Percentiles rank a stretch among this genome's conserved stretches.
Conservation (phyloP, 2,888 invertebrate species). For the Mimumesa dahlbomi region DNA sequence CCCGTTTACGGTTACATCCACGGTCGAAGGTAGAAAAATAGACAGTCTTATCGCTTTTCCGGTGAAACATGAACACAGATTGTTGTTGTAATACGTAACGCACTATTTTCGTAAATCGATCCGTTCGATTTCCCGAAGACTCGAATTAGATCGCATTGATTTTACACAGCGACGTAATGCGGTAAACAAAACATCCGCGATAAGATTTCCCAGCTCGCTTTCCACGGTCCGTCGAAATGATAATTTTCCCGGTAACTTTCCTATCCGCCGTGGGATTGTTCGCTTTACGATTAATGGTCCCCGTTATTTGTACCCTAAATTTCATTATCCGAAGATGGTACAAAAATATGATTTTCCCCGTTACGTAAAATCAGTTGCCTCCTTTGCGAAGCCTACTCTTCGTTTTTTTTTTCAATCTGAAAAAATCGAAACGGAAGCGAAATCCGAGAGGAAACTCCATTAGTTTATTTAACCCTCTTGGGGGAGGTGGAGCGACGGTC, state of each 20-base stretch:
- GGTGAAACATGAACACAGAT: conserved; percentile 1
- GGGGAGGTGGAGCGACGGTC: background rate
- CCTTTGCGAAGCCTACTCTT: too few species aligned
- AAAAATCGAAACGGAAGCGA: too few species aligned
- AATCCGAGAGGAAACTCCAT: too few species aligned
- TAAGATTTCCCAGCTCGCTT: background rate
- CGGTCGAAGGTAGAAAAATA: conserved; percentile 2
- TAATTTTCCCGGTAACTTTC: background rate
- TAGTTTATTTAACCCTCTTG: too few species aligned
- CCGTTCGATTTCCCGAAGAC: background rate
- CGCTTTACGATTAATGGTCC: conserved; percentile 31
- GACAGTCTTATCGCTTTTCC: background rate
- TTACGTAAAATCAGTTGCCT: background rate
- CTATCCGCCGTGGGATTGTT: background rate
- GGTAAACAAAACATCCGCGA: background rate
- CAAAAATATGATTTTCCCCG: conserved; percentile 31
- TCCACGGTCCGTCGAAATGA: too few species aligned
- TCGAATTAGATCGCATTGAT: background rate
- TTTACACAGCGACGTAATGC: too few species aligned
- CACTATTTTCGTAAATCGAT: background rate
- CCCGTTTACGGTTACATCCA: background rate
- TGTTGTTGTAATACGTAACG: background rate
- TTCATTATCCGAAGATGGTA: conserved; percentile 11
- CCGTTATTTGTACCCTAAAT: conserved; percentile 15
- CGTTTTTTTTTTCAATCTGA: too few species aligned